Evolutionary conservation across 2,888 invertebrate species (phyloP), one percentile per base, ranked within the genome.

Genomic region (Ormyrus pomaceus): DNA sequence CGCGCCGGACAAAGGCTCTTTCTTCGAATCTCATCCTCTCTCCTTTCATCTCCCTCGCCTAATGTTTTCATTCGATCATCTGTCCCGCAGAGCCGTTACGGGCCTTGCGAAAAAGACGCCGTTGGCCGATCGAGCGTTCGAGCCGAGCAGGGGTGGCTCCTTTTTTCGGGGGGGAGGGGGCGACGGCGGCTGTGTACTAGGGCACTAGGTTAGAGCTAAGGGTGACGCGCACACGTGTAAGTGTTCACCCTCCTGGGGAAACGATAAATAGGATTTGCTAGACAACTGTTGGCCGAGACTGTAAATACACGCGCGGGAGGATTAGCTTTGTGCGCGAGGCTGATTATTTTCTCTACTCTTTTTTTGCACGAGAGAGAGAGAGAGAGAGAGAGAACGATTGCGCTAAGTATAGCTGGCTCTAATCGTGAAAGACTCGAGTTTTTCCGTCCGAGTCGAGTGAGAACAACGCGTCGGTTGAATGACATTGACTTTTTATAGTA

Each of bases 241-340:
- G 11, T 11, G 7, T 19, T 55, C 55, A 55, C 13, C 34, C 51
- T 48, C 64, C 10, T 11, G 73, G 80, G 82, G 84, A 84, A 85
- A 86, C 83, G 82, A 84, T 86, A 87, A 88, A 89, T 86, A 87
- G 87, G 87, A 87, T 88, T 88, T 86, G 83, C 61, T 83, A 84
- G 84, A 85, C 87, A 88, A 87, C 87, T 88, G 87, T 86, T 85
- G 83, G 6, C 13, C 19, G 53, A 9, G 46, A 68, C 55, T 72
- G 59, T 68, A 70, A 55, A 65, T 70, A 74, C 8, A 65, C 8
- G 13, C 34, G 50, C 34, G 50, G 1, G 51, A 46, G 78, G 53
- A 71, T 72, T 55, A 83, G 11, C 77, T 48, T 71, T 77, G 70
- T 56, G 48, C n/a, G 48, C 69, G 55, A 45, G 13, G 56, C 50